A percentile compares a stretch with the other conserved stretches of the same genome.
Conservation (phyloP, 2,113 vertebrate species). For the Anhinga anhinga region DNA sequence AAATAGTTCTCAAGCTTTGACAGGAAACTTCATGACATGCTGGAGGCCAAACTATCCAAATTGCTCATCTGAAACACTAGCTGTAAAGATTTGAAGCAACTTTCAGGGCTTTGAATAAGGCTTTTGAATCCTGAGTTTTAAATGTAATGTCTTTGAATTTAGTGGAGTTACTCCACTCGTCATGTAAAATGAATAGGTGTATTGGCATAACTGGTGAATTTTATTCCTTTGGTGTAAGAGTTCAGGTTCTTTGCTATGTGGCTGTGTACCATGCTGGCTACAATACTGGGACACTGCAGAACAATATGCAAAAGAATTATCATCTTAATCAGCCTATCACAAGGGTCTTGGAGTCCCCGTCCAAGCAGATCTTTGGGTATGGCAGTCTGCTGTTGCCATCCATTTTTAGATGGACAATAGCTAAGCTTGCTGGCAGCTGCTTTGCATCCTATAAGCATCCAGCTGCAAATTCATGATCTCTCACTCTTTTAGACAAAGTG, state of each 20-base stretch:
- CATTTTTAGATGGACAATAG: neutral
- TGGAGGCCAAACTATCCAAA: neutral
- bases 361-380: neutral
- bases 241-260: neutral
- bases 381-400: neutral
- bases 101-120: neutral
- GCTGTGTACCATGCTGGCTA: neutral
- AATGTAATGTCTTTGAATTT: neutral
- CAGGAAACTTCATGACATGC: neutral
- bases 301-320: neutral
- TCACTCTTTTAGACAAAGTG: neutral
- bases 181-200: neutral
- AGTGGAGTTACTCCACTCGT: neutral
- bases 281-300: neutral
- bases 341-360: rapidly evolving
- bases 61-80: neutral
- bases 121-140: neutral
- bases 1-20: neutral
- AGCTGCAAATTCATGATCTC: neutral
- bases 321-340: neutral
- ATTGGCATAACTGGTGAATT: neutral
- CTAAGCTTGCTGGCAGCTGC: neutral
- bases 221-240: neutral
- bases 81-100: neutral
- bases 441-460: neutral